These are phyloP conservation scores for Aphrophora alni DNA, from an alignment of 2,888 invertebrate genomes.

Conservation along the genomic window DNA sequence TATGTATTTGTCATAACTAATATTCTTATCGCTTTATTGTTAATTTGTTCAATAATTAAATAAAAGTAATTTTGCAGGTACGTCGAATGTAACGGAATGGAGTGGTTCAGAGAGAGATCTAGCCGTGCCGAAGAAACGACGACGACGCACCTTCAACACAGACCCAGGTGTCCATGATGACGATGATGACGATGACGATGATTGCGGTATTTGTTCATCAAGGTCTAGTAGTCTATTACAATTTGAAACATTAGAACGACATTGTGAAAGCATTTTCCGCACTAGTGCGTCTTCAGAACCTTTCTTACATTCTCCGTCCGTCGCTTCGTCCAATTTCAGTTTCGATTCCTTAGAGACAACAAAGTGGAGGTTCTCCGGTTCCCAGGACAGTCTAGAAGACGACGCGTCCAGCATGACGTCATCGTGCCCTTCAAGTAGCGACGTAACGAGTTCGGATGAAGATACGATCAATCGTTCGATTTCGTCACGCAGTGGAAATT, in stretches of 20 bases:
- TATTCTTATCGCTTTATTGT: no score
- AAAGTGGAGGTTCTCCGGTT: conserved; percentile 58
- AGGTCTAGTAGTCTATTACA: conserved; percentile 83
- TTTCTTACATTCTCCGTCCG: conserved; percentile 47
- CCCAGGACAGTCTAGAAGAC: conserved; percentile 62
- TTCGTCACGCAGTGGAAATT: conserved; percentile 46
- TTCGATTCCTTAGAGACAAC: conserved; percentile 58
- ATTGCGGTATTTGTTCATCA: conserved; percentile 39
- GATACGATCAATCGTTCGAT: conserved; percentile 46
- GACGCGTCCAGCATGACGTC: conserved; percentile 45
- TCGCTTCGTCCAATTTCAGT: conserved; percentile 42
- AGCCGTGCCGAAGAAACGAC: conserved; percentile 76
- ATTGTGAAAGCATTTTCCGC: conserved; percentile 63
- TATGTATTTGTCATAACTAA: no score
- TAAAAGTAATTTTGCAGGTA: no score
- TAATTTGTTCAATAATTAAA: no score
- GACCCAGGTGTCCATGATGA: conserved; percentile 52
- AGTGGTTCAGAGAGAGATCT: conserved; percentile 76
- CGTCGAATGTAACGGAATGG: conserved; percentile 60
- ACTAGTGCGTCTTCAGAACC: conserved; percentile 49
- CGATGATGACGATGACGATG: conserved; percentile 54
- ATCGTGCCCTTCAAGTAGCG: conserved; percentile 45
- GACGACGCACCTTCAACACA: conserved; percentile 61
- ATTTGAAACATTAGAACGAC: conserved; percentile 82
- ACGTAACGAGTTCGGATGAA: conserved; percentile 47